Evolutionary conservation across 2,888 invertebrate genomes (phyloP).

Genomic region (Patella pellucida): DNA sequence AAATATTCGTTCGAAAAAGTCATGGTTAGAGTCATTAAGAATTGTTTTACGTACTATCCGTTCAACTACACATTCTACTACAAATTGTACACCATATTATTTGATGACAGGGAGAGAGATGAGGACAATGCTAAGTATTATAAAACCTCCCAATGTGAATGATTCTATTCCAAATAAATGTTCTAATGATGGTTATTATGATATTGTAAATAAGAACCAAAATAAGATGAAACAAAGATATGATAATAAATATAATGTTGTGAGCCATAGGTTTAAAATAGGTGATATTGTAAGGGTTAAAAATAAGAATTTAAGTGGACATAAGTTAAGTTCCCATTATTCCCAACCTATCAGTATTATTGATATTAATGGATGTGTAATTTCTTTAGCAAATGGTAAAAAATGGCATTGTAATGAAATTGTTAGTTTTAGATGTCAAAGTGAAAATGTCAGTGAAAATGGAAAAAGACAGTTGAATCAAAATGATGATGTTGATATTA

Average conservation of each 20-base stretch:
- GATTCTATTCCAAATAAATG: neutral
- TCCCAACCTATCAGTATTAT: conserved; percentile 8
- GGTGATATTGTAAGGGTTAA: conserved; percentile 1
- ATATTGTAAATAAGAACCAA: neutral
- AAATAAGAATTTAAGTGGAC: neutral
- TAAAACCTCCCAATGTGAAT: neutral
- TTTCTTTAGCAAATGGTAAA: conserved; percentile 8
- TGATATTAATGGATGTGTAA: neutral
- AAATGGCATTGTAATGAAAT: conserved; percentile 4
- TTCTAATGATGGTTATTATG: neutral
- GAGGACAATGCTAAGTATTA: neutral
- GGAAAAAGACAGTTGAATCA: neutral
- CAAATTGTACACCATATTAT: neutral
- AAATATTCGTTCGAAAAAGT: neutral
- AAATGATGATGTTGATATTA: neutral
- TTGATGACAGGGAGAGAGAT: conserved; percentile 1
- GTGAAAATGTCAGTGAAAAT: neutral
- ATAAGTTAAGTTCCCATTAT: conserved; percentile 5
- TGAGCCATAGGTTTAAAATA: conserved; percentile 2
- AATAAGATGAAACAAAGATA: neutral
- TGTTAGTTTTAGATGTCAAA: neutral
- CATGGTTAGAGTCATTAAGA: neutral
- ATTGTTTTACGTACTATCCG: neutral
- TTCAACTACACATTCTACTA: neutral
- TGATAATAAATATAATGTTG: neutral